Percentiles rank a stretch among this genome's conserved stretches.
These are phyloP conservation scores for Neogobius melanostomus DNA, from an alignment of 2,113 vertebrate species.

Conservation along the genomic window DNA sequence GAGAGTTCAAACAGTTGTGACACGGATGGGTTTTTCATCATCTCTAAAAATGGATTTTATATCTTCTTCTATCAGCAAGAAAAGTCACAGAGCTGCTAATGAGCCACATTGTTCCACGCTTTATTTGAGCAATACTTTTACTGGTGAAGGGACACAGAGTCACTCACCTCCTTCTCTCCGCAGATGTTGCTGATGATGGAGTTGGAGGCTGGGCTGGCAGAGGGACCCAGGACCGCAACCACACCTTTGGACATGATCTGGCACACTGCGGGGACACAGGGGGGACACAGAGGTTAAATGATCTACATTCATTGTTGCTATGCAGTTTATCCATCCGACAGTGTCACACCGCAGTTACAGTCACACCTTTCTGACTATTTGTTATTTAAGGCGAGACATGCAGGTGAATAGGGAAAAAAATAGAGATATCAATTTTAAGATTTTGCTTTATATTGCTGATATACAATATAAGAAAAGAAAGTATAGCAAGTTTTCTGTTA, in stretches of 20 bases:
- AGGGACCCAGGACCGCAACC: slow-evolving; percentile 93
- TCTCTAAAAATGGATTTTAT: slow-evolving; percentile 25
- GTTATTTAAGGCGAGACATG: too few species aligned
- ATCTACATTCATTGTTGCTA: neutral
- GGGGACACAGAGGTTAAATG: neutral
- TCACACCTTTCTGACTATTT: too few species aligned
- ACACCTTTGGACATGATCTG: slow-evolving; percentile 98
- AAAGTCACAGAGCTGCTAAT: slow-evolving; percentile 20
- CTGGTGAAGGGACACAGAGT: neutral
- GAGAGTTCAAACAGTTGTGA: slow-evolving; percentile 14
- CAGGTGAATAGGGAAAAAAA: too few species aligned
- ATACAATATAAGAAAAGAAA: too few species aligned
- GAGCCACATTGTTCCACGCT: slow-evolving; percentile 26
- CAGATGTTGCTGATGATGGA: slow-evolving; percentile 99
- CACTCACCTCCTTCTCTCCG: slow-evolving; percentile 97
- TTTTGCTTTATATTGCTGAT: too few species aligned
- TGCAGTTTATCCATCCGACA: too few species aligned
- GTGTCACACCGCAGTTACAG: too few species aligned
- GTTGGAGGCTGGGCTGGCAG: slow-evolving; percentile 95
- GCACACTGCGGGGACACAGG: slow-evolving; percentile 83
- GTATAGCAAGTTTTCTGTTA: too few species aligned
- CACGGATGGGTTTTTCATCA: slow-evolving; percentile 37
- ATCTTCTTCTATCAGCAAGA: slow-evolving; percentile 18
- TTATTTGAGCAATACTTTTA: slow-evolving; percentile 25
- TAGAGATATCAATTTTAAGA: too few species aligned